These are phyloP conservation scores for Ceyx melanurus DNA, from an alignment of 2,113 vertebrate genomes.

Conservation along the genomic window DNA sequence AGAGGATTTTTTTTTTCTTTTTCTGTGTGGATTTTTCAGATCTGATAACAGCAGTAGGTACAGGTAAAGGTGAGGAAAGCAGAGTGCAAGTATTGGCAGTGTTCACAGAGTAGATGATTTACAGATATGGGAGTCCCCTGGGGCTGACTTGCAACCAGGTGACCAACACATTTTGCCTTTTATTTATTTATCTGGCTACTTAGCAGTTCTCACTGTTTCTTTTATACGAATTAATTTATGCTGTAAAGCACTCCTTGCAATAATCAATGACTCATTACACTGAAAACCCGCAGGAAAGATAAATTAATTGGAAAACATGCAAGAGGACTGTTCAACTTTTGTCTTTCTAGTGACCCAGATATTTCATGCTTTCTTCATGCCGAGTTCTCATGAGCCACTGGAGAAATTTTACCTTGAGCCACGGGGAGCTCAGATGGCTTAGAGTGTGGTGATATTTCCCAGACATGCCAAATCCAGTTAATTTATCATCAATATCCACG, in stretches of 20 bases:
- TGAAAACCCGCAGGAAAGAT: conserved; percentile 13
- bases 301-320: conserved; percentile 34
- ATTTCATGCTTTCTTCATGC: background rate
- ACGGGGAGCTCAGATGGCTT: background rate
- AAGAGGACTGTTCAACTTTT: conserved; percentile 8
- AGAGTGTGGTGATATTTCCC: background rate
- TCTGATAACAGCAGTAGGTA: background rate
- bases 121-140: background rate
- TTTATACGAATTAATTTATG: conserved; percentile 29
- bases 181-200: conserved; percentile 51
- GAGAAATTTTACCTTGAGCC: conserved; percentile 30
- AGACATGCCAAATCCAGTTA: conserved; percentile 9
- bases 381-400: background rate
- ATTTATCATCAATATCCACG: conserved; percentile 61
- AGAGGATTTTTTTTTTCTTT: background rate
- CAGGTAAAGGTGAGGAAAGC: background rate
- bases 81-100: background rate
- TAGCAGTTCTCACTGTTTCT: conserved; percentile 3
- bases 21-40: background rate
- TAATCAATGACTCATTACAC: conserved; percentile 31
- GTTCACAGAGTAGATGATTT: background rate
- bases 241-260: background rate
- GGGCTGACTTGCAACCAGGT: background rate
- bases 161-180: background rate
- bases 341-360: conserved; percentile 17